Base-by-base conservation (phyloP, 2,888 invertebrate genomes). In the Perizoma flavofasciatum region DNA sequence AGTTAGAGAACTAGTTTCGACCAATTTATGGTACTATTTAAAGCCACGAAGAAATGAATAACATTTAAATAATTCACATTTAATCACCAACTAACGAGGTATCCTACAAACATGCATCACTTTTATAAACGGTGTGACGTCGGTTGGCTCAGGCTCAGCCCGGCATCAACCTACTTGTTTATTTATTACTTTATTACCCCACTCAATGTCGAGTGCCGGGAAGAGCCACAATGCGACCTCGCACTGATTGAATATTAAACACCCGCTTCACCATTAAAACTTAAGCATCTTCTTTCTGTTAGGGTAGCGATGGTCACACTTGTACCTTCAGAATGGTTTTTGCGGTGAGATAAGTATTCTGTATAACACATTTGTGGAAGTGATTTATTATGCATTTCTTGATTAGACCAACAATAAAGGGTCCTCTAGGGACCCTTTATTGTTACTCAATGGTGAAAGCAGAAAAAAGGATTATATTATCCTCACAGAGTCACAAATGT, bases 131-230 rank as follows among this genome's bases (percentile, higher is more conserved):
- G 50, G 44, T 49, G 46, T 52, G 45, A 52, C 44, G 48, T 49
- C 33, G 55, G 51, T 45, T 51, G 33, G 46, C 45, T 50, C 34
- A 55, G 22, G 34, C 48, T 10, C 39, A 22, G 61, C 52, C 48
- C 33, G 72, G 71, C 75, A 72, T 73, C 77, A 72, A 69, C 70
- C 81, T 81, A 78, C 85, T 88, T 86, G 82, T 84, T 86, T 88
- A 88, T 88, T 85, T 86, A 87, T 85, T 80, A 83, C 85, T 82
- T 86, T 88, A 86, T 85, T 83, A 83, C 84, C 86, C 82, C 82
- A 85, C 83, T 87, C 86, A 81, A 80, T 75, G 81, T 77, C 70
- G 84, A 85, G 82, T 82, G 85, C 83, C 81, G 79, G 83, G 76
- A 79, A 80, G 75, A 79, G 79, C 80, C 83, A 84, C 86, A 84